These are phyloP conservation scores for Poecilia velifera DNA, from an alignment of 2,797 vertebrate species.

Conservation along the genomic window DNA sequence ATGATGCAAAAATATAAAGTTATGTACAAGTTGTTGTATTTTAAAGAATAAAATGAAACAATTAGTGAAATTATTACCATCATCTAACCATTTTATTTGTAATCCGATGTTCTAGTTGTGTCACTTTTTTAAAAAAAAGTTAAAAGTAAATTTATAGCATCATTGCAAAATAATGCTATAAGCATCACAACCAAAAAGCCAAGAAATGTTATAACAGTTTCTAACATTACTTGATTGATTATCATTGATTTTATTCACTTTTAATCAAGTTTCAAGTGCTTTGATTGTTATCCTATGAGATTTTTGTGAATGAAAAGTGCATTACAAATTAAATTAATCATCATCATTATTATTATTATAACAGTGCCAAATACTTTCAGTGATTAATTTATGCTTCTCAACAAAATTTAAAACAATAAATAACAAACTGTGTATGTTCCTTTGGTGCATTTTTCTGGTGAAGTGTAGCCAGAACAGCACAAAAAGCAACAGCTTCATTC, in stretches of 20 bases:
- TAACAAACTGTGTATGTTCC: background rate
- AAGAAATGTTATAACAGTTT: too few relatives aligned
- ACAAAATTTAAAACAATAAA: background rate
- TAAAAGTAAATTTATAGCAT: background rate
- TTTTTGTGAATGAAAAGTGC: too few relatives aligned
- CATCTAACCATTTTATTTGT: background rate
- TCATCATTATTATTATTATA: too few relatives aligned
- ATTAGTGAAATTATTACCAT: background rate
- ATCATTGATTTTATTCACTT: too few relatives aligned
- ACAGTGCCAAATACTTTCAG: background rate
- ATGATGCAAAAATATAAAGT: background rate
- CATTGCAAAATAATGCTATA: background rate
- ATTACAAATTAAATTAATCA: too few relatives aligned
- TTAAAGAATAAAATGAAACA: background rate
- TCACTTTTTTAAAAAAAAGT: background rate
- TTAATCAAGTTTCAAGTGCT: too few relatives aligned
- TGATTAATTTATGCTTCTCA: background rate
- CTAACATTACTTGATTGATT: too few relatives aligned
- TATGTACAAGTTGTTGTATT: background rate
- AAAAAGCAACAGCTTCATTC: constrained; percentile 4
- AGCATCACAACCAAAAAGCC: too few relatives aligned
- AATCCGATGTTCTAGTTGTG: background rate
- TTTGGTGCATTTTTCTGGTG: background rate
- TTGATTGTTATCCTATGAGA: too few relatives aligned
- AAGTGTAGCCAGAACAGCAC: background rate